Evolutionary conservation across 2,888 invertebrate genomes (phyloP).

Genomic region (Cheilosia soror): DNA sequence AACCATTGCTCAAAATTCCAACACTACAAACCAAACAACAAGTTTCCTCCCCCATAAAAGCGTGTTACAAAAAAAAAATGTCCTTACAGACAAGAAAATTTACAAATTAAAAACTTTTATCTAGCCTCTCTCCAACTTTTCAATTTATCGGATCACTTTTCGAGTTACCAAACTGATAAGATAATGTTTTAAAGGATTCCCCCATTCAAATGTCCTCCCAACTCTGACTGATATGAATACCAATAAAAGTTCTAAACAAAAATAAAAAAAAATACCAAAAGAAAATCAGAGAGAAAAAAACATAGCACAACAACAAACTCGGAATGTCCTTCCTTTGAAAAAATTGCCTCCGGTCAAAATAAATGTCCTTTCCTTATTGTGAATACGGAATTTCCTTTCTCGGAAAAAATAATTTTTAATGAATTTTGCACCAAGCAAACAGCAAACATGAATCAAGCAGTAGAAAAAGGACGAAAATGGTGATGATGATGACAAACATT

Average conservation of each 20-base stretch:
- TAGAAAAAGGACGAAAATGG: conserved; percentile 9
- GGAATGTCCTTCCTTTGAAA: conserved; percentile 59
- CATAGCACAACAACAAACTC: conserved; percentile 16
- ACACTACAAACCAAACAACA: neutral
- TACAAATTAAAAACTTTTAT: conserved; percentile 55
- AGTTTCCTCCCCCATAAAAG: neutral
- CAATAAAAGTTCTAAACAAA: conserved; percentile 40
- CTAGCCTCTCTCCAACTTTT: conserved; percentile 34
- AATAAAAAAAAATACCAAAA: conserved; percentile 1
- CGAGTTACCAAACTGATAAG: conserved; percentile 48
- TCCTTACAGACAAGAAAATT: neutral
- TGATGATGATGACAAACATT: conserved; percentile 47
- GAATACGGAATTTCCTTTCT: conserved; percentile 28
- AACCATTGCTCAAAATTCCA: too few relatives aligned
- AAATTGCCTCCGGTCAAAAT: conserved; percentile 52
- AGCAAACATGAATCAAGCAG: neutral
- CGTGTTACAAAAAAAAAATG: neutral
- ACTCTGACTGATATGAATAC: conserved; percentile 39
- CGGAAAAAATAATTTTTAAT: conserved; percentile 53
- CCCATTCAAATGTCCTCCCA: conserved; percentile 37
- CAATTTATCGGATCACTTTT: conserved; percentile 62
- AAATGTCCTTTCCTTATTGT: conserved; percentile 55
- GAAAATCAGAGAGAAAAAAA: conserved; percentile 16
- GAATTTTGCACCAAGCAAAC: conserved; percentile 26
- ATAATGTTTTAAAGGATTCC: conserved; percentile 33